Evolutionary conservation across 2,113 vertebrate species (phyloP).

Genomic region (Tragelaphus buxtoni): DNA sequence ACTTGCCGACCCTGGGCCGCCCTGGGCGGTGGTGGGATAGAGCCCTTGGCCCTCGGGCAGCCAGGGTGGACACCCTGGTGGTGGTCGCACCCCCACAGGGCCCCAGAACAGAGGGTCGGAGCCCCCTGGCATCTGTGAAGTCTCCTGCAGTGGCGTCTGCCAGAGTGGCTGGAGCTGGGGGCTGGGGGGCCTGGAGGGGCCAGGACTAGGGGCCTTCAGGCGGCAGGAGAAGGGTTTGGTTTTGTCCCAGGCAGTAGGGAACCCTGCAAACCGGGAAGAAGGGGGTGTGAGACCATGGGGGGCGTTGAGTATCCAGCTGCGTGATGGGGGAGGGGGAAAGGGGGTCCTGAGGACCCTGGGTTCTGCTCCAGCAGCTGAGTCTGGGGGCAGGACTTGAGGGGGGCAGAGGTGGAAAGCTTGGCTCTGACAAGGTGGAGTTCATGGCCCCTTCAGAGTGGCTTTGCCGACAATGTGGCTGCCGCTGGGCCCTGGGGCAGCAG

Average conservation of each 20-base stretch:
- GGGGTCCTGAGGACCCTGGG: accelerated
- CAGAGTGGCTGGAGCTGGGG: not conserved
- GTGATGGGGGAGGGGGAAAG: not conserved
- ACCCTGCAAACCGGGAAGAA: not conserved
- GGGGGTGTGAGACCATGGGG: too few species aligned
- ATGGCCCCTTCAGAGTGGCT: accelerated
- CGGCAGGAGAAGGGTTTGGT: not conserved
- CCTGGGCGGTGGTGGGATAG: not conserved
- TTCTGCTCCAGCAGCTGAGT: not conserved
- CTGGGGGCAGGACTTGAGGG: not conserved
- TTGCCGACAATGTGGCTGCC: accelerated
- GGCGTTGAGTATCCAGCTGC: accelerated
- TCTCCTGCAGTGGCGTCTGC: not conserved
- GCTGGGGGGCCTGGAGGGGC: too few species aligned
- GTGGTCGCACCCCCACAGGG: too few species aligned
- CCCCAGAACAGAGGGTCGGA: not conserved
- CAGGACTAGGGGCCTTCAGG: not conserved
- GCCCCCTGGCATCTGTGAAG: not conserved
- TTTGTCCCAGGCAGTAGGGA: not conserved
- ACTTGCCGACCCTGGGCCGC: too few species aligned
- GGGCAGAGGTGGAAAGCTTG: too few species aligned
- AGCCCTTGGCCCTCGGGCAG: accelerated
- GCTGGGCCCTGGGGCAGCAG: not conserved
- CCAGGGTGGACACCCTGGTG: accelerated
- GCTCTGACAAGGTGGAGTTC: too few species aligned